Evolutionary conservation across 92 coral and sea anemone species (phyloP), one percentile per base, ranked within the genome.

Genomic region (Parazoanthus swiftii): DNA sequence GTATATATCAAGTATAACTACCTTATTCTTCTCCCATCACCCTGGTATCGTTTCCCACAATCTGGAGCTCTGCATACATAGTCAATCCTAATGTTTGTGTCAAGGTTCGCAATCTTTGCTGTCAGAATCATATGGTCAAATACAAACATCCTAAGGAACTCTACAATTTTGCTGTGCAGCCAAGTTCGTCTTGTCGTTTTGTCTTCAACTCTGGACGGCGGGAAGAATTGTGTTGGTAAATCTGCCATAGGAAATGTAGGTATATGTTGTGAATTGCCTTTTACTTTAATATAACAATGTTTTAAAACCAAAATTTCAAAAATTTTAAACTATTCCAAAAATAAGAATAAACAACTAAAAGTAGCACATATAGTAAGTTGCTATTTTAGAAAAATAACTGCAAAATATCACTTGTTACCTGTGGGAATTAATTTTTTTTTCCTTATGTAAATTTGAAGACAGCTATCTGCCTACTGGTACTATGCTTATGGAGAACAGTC

Each of bases 21-120:
- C 89, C 84, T 86, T 5, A 46, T 81, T 67, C 86, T 83, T 76
- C 81, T 38, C 5, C 72, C 63, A 65, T 80, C 81, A 67, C 72
- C 74, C 54, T 73, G 67, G 35, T 39, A 88, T 14, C 39, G 44
- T 21, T 72, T 72, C 37, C 80, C 86, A 88, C 86, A 80, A 76
- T 38, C 56, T 76, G 80, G 42, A 38, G 83, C 46, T 73, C 90
- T 67, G 81, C 90, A 88, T 4, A 48, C 2, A 51, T 66, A 88
- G 51, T 86, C 90, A 37, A 80, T 86, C 70, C 85, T 88, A 29
- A 63, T 42, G n/a, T 43, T 43, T 26, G 78, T 79, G 71, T 88
- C 90, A 25, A 80, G 86, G 5, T 43, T 21, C 42, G 26, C 74
- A 43, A 88, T 86, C 67, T 80, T 66, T 36, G 80, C 80, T 23